Evolutionary conservation across 2,888 invertebrate species (phyloP), one percentile per base, ranked within the genome.

Genomic region (Melieria omissa): DNA sequence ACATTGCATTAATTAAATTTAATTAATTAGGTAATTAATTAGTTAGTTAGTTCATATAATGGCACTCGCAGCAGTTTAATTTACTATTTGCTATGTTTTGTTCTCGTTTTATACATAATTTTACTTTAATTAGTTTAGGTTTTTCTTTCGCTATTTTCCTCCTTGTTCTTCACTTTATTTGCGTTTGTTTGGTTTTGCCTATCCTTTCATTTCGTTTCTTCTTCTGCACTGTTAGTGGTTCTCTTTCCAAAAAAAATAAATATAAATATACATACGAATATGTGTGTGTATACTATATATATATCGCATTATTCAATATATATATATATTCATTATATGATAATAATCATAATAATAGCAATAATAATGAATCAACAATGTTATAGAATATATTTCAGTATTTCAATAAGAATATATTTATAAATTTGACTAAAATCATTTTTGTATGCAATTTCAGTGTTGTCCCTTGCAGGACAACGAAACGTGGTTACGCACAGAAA

Each of bases 221-320:
- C 58, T 73, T 46, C 9, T 49, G 61, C 46, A 10, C 63, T 69
- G 10, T 69, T 29, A 14, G 63, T 70, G 61, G 60, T 16, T n/a
- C 45, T 76, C 68, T 65, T 49, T 70, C 64, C 76, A 78, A 61
- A 61, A 78, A 78, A 73, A 72, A 77, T 77, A 75, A 77, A 75
- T 78, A 77, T 77, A 77, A 76, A 79, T 76, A 75, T 74, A 77
- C 74, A 71, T 76, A 49, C 76, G 64, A 74, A 61, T 76, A 70
- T 73, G 54, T 74, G 73, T 72, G 57, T 73, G 71, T 74, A 70
- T 12, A 65, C 8, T 66, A 46, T 45, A 47, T 12, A 49, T 67
- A 29, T 29, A 29, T 29, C 29, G 29, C 29, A 29, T 29, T 29
- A 29, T 29, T 29, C 29, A 29, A 29, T 29, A 29, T 29, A 29